phyloP scores from a whole-genome alignment of 2,113 vertebrate species.

The Australoheros scitulus region DNA sequence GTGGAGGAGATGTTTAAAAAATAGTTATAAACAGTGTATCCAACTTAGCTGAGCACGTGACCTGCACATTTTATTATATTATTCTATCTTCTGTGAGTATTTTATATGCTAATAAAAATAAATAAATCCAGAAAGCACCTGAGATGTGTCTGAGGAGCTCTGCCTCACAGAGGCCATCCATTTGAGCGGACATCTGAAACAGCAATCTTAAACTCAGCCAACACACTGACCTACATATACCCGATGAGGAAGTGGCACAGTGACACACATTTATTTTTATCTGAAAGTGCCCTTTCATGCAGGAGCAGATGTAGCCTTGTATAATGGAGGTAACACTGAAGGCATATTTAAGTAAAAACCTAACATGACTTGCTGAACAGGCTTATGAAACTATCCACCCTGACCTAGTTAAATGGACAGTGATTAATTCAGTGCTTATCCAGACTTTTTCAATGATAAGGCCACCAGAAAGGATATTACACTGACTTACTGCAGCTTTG shows the following conservation, averaged over 20 bases:
- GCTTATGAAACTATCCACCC: conserved; percentile 20
- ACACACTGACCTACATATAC: conserved; percentile 49
- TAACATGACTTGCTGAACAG: background rate
- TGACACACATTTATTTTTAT: conserved; percentile 19
- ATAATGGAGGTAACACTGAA: background rate
- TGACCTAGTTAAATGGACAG: conserved; percentile 35
- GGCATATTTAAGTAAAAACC: background rate
- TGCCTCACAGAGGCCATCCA: background rate
- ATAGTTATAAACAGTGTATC: background rate
- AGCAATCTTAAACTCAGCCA: background rate
- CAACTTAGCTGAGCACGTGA: background rate
- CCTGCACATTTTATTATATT: background rate
- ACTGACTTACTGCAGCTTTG: background rate
- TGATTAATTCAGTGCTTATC: background rate
- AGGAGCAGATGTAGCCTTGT: background rate
- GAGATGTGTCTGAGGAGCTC: background rate
- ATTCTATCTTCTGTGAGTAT: background rate
- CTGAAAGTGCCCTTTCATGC: background rate
- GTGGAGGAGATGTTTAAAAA: background rate
- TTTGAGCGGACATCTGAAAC: background rate
- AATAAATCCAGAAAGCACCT: background rate
- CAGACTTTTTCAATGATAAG: background rate
- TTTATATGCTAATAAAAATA: background rate
- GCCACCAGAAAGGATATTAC: background rate
- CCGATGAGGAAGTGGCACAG: conserved; percentile 1